phyloP scores from a whole-genome alignment of 1,140 invertebrate genomes.

The Popillia japonica region DNA sequence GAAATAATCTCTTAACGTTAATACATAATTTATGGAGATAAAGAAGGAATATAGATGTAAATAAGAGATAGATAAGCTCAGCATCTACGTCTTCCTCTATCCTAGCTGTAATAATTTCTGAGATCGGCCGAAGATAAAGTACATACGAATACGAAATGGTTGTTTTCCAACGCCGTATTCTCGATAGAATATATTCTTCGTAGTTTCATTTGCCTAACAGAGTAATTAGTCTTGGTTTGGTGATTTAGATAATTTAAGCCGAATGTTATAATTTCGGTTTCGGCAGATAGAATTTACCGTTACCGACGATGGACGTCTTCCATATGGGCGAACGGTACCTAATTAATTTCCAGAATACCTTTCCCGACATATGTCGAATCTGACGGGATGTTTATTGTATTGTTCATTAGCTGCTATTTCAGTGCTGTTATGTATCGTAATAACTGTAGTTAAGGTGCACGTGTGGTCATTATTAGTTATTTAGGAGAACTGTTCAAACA shows the following conservation, averaged over 20 bases:
- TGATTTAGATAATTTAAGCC: constrained; percentile 2
- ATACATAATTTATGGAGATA: no score
- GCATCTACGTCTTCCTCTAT: no score
- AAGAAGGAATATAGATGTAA: no score
- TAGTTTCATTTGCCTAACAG: neutral
- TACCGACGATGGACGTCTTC: neutral
- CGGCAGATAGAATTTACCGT: neutral
- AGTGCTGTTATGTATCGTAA: no score
- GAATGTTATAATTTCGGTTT: constrained; percentile 19
- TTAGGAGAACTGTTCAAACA: no score
- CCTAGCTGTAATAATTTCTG: neutral
- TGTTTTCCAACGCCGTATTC: neutral
- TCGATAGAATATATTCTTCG: neutral
- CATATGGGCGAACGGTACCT: neutral
- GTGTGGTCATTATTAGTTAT: no score
- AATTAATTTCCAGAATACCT: constrained; percentile 2
- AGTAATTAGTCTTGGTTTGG: constrained; percentile 18
- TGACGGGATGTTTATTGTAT: no score
- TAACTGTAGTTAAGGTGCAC: no score
- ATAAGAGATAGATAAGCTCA: no score
- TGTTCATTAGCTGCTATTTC: no score
- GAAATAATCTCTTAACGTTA: no score
- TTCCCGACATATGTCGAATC: neutral
- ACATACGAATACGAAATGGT: neutral
- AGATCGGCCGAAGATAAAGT: neutral